These are phyloP conservation scores for Heliothis virescens DNA, from an alignment of 1,140 invertebrate genomes.

Conservation along the genomic window DNA sequence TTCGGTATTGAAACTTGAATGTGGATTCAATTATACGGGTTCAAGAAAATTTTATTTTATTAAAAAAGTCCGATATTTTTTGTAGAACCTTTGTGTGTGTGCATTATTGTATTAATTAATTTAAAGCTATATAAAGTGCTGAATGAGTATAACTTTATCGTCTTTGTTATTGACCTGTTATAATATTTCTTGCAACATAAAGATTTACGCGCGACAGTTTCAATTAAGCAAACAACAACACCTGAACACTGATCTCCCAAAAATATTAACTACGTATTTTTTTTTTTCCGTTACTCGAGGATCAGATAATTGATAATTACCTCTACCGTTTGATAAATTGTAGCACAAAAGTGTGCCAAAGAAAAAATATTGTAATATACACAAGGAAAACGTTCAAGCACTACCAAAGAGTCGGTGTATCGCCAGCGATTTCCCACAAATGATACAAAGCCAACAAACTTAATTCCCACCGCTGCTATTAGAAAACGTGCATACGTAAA, in stretches of 20 bases:
- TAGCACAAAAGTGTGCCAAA: not conserved
- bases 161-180: no score
- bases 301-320: no score
- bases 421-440: not conserved
- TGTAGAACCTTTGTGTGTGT: not conserved
- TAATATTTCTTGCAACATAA: no score
- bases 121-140: not conserved
- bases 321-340: no score
- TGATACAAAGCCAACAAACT: constrained; percentile 12
- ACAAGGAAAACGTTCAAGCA: not conserved
- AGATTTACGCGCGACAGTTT: no score
- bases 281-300: no score
- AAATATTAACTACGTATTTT: no score
- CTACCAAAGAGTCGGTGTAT: not conserved
- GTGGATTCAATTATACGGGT: constrained; percentile 50
- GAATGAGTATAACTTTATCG: no score
- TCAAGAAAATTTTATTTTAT: constrained; percentile 41
- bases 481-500: constrained; percentile 42
- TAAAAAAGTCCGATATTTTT: constrained; percentile 29
- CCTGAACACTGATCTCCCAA: no score
- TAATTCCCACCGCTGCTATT: constrained; percentile 28
- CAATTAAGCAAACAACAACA: no score
- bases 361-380: not conserved
- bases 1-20: constrained; percentile 63
- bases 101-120: not conserved